These are phyloP conservation scores for Callithrix jacchus DNA, from an alignment of 2,113 vertebrate genomes.

Conservation along the genomic window DNA sequence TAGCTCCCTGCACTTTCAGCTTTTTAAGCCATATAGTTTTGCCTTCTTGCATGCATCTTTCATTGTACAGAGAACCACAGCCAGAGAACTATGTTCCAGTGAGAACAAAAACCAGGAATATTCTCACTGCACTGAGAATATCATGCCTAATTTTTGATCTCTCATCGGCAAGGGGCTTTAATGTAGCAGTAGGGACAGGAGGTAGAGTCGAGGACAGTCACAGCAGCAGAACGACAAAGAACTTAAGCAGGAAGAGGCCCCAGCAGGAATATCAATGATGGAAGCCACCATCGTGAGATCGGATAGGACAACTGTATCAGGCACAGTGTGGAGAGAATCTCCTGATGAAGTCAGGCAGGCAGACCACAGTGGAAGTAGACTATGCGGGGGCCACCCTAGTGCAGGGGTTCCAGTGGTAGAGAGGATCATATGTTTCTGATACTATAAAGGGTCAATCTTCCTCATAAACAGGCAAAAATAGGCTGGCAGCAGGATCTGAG, in stretches of 20 bases:
- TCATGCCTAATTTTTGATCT: neutral
- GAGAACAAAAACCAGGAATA: neutral
- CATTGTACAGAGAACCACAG: neutral
- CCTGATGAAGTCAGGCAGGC: neutral
- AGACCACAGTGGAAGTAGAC: neutral
- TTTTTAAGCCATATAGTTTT: neutral
- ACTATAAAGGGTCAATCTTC: neutral
- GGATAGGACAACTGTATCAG: accelerated
- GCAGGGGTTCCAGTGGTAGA: accelerated
- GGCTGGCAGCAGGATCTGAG: neutral
- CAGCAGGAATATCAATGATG: accelerated
- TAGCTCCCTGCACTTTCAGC: neutral
- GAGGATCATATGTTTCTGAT: accelerated
- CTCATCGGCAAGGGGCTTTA: neutral
- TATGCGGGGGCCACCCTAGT: neutral
- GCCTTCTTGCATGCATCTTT: neutral
- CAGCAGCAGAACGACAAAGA: neutral
- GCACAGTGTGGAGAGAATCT: neutral
- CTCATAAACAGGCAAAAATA: accelerated
- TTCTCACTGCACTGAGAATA: neutral
- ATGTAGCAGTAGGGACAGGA: neutral
- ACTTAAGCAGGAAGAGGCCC: neutral
- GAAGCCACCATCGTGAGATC: neutral
- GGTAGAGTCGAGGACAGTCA: accelerated
- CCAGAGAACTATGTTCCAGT: accelerated